These are phyloP conservation scores for Gallinago solitaria DNA, from an alignment of 2,797 vertebrate genomes.

Conservation along the genomic window DNA sequence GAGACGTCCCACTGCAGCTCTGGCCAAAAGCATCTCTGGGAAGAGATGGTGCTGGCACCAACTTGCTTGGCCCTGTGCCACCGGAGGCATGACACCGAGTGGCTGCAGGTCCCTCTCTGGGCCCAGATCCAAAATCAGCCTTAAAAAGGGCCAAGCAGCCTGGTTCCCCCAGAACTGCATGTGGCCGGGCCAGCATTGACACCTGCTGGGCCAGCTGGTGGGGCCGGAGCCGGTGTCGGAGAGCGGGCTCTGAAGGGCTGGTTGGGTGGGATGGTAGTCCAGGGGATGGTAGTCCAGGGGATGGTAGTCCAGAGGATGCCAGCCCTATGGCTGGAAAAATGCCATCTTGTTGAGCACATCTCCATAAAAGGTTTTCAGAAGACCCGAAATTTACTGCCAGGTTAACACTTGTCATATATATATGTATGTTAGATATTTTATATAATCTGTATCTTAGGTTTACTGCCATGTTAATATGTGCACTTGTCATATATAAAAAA, in stretches of 20 bases:
- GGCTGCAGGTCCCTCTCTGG: background rate
- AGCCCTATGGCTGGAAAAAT: background rate
- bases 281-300: background rate
- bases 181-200: accelerated
- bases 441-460: background rate
- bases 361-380: accelerated
- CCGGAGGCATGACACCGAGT: background rate
- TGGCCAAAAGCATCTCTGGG: background rate
- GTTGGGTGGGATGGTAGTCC: background rate
- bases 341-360: background rate
- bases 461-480: background rate
- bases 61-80: background rate
- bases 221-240: background rate
- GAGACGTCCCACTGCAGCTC: accelerated
- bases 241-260: background rate
- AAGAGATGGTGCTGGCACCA: background rate
- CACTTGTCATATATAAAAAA: background rate
- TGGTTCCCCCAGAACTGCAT: accelerated
- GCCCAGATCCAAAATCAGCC: background rate
- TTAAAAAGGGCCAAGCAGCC: background rate
- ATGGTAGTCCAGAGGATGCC: background rate
- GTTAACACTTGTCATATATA: background rate
- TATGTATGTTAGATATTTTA: background rate
- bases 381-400: background rate
- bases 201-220: background rate